Percentiles rank a stretch among this genome's conserved stretches.
Evolutionary conservation across 2,797 vertebrate genomes (phyloP).

Genomic region (Linurgus olivaceus): DNA sequence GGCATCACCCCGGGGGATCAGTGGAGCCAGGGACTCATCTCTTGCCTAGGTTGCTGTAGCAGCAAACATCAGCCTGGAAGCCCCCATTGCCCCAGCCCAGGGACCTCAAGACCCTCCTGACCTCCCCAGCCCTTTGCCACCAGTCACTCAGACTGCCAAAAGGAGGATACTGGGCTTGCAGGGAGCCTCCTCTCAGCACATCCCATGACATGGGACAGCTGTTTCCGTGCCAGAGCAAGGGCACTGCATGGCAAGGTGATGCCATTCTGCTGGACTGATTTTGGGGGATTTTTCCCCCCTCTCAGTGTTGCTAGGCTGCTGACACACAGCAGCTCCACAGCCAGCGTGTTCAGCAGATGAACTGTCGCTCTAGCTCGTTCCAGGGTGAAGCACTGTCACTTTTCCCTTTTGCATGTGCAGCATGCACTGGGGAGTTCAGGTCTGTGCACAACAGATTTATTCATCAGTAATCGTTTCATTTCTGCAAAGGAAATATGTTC

Average conservation of each 20-base stretch:
- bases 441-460: constrained; percentile 32
- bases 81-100: fast-evolving
- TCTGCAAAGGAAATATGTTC: constrained; percentile 33
- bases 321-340: neutral
- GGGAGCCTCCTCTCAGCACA: neutral
- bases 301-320: neutral
- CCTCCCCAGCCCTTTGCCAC: neutral
- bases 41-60: neutral
- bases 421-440: neutral
- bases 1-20: fast-evolving
- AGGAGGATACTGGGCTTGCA: neutral
- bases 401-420: neutral
- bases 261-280: neutral
- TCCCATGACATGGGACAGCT: fast-evolving
- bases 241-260: fast-evolving
- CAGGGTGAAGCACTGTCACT: neutral
- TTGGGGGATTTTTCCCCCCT: neutral
- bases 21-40: neutral
- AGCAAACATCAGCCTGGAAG: neutral
- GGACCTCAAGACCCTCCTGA: fast-evolving
- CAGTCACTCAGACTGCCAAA: neutral
- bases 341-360: neutral
- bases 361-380: neutral
- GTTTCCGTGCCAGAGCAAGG: neutral
- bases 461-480: constrained; percentile 1